phyloP scores from a whole-genome alignment of 2,797 vertebrate species.

The Harpagifer antarcticus region DNA sequence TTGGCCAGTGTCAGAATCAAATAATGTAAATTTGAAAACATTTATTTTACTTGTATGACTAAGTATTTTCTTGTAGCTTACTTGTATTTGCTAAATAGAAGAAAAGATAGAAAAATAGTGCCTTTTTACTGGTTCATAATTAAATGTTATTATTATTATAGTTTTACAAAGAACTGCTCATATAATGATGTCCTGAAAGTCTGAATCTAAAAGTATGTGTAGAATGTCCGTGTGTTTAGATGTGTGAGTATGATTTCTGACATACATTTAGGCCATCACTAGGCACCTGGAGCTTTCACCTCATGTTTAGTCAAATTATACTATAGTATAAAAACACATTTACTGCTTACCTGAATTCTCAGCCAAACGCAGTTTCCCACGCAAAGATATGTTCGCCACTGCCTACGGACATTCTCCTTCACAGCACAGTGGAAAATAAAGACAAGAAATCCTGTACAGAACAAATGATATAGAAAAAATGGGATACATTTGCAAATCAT shows the following conservation, averaged over 20 bases:
- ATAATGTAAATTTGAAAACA: neutral
- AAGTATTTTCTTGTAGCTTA: neutral
- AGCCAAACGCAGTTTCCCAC: conserved; percentile 89
- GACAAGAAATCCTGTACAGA: conserved; percentile 90
- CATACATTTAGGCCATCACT: neutral
- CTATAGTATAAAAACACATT: neutral
- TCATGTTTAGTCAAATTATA: neutral
- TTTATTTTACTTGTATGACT: neutral
- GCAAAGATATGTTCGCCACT: conserved; percentile 94
- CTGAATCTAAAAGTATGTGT: neutral
- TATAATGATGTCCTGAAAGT: neutral
- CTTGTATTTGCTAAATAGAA: neutral
- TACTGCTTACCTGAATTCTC: conserved; percentile 91
- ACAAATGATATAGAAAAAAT: neutral
- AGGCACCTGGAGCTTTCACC: no score
- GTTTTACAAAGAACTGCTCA: neutral
- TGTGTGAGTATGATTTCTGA: neutral
- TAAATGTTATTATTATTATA: no score
- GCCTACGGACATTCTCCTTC: conserved; percentile 93
- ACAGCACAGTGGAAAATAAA: conserved; percentile 94
- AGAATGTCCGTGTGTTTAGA: neutral
- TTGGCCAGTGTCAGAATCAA: no score
- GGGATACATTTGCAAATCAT: neutral
- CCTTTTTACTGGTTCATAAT: neutral
- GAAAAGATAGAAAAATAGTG: neutral